These are phyloP conservation scores for Nomada fabriciana DNA, from an alignment of 2,888 invertebrate species.

Conservation along the genomic window DNA sequence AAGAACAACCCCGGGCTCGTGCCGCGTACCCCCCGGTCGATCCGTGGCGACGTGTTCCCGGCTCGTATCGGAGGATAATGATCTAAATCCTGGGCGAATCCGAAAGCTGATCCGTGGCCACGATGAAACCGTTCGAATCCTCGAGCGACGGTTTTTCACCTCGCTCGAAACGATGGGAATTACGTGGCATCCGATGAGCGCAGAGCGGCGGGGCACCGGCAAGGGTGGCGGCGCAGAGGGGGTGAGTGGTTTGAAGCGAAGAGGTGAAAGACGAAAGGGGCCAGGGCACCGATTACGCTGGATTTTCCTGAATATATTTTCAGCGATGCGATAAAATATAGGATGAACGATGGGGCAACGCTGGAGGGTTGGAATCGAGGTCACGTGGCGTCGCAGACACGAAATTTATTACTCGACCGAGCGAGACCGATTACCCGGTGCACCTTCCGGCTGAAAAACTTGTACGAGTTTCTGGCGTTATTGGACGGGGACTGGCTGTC, in stretches of 20 bases:
- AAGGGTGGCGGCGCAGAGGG: too few species aligned
- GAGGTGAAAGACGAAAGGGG: neutral
- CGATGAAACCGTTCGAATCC: constrained; percentile 44
- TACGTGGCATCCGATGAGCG: constrained; percentile 42
- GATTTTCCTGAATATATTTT: constrained; percentile 75
- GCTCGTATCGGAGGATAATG: constrained; percentile 69
- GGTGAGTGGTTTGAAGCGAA: constrained; percentile 23
- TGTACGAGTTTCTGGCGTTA: constrained; percentile 46
- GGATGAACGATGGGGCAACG: constrained; percentile 72
- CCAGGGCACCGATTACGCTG: constrained; percentile 70
- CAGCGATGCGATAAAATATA: constrained; percentile 72
- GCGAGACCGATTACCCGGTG: constrained; percentile 72
- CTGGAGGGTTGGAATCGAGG: constrained; percentile 62
- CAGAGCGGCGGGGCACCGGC: neutral
- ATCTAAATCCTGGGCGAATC: constrained; percentile 72
- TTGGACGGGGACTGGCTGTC: constrained; percentile 44
- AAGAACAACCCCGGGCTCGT: constrained; percentile 53
- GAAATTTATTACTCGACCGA: constrained; percentile 74
- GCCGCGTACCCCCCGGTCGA: constrained; percentile 44
- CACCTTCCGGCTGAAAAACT: constrained; percentile 63
- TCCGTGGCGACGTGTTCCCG: constrained; percentile 67
- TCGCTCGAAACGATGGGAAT: constrained; percentile 64
- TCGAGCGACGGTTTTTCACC: constrained; percentile 38
- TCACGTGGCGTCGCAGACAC: constrained; percentile 73
- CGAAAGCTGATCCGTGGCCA: constrained; percentile 66